Evolutionary conservation across 2,888 invertebrate species (phyloP), one percentile per base, ranked within the genome.

Genomic region (Pemphredon lugubris): DNA sequence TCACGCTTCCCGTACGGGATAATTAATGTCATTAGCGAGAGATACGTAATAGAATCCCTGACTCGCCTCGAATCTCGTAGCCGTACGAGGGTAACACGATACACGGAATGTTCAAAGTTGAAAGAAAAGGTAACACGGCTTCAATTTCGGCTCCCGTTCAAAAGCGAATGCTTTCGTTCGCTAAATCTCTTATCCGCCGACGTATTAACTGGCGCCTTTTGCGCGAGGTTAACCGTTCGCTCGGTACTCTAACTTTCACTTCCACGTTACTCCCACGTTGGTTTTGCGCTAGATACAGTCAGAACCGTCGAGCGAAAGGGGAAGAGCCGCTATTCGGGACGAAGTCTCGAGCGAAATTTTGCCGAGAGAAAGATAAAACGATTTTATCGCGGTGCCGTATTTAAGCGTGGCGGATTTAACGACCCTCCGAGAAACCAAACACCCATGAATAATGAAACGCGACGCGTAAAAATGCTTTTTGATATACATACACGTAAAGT

Each of bases 261-360:
- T 84, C 79, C 70, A 83, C 77, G 77, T 73, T 78, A 83, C 84
- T 80, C 84, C 84, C 83, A 84, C 84, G 82, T 83, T 64, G 77
- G 67, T 71, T 74, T 75, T 77, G 82, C 75, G 77, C 79, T 80
- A 79, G 83, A 83, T 79, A 71, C 63, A 44, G 54, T 51, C 40
- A 3, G 34, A 44, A 61, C 44, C 50, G 14, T 32, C 34, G 42
- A 51, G 53, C 65, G 68, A 68, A 66, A 61, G 67, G 73, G 44
- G 51, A 63, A 72, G 79, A 79, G 76, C 72, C 70, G 74, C 73
- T 79, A 78, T 72, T 69, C 77, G 59, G 45, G 50, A 48, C 42
- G 32, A 9, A 7, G 23, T 40, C 9, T 42, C 48, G 26, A 45
- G 54, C 61, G 66, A 72, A 61, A 67, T 72, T 72, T 67, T 34